Evolutionary conservation across 2,888 invertebrate species (phyloP).

Genomic region (Hirtodrosophila trivittata): DNA sequence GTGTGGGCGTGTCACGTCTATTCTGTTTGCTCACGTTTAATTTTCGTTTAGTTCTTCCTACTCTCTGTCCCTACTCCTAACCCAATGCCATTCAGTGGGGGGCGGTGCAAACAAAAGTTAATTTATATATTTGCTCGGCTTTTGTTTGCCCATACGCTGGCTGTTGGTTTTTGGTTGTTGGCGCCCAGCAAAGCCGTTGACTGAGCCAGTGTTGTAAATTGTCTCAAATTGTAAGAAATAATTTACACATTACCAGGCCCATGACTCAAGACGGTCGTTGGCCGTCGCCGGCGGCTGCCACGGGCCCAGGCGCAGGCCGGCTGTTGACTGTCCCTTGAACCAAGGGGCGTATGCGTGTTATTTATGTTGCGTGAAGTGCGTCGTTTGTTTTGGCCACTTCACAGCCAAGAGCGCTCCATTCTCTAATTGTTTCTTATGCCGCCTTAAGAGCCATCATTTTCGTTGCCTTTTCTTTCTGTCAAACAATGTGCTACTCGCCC

Average conservation of each 20-base stretch:
- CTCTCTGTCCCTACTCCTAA: not conserved
- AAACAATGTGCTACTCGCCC: conserved; percentile 28
- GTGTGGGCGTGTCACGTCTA: conserved; percentile 38
- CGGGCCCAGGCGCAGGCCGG: conserved; percentile 7
- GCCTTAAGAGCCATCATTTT: conserved; percentile 48
- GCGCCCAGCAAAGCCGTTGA: conserved; percentile 44
- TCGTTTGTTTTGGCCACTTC: conserved; percentile 74
- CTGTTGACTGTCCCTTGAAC: conserved; percentile 53
- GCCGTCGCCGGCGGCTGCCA: conserved; percentile 15
- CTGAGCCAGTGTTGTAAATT: conserved; percentile 71
- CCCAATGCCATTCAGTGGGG: not conserved
- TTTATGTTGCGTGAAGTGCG: conserved; percentile 74
- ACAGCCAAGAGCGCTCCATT: conserved; percentile 55
- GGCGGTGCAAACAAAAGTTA: conserved; percentile 62
- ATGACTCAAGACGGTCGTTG: conserved; percentile 70
- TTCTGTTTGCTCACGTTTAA: conserved; percentile 59
- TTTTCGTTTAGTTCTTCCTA: conserved; percentile 46
- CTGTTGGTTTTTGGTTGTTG: conserved; percentile 46
- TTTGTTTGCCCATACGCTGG: conserved; percentile 53
- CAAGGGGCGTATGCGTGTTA: conserved; percentile 77
- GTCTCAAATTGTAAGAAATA: conserved; percentile 77
- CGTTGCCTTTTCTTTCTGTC: conserved; percentile 16
- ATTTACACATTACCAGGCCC: conserved; percentile 78
- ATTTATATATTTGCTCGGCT: conserved; percentile 70
- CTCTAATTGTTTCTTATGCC: conserved; percentile 75